Evolutionary conservation across 1,140 invertebrate genomes (phyloP), one percentile per base, ranked within the genome.

Genomic region (Drosophila nannoptera): DNA sequence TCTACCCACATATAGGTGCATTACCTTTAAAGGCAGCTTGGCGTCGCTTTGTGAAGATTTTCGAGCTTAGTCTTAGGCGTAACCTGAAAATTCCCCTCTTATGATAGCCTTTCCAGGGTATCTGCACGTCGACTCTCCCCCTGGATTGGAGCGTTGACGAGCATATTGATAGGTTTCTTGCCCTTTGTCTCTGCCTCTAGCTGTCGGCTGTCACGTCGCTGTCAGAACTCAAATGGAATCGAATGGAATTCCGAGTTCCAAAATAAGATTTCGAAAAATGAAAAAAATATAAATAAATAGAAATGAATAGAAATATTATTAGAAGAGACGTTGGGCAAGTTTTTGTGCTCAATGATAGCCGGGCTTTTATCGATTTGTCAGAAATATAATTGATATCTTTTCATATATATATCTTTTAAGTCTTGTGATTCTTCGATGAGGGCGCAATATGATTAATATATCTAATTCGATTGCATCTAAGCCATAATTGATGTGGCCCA

Each of bases 371-470:
- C 22, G 22, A 22, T 22, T 22, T 22, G 22, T 22, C 22, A 22
- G 3, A 22, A 22, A 22, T 61, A 48, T 58, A 70, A 70, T 66
- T 70, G 48, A 70, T 54, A 38, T 46, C 38, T 35, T 64, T 52
- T 35, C 49, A 36, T 46, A 58, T 50, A 70, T 72, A 75, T 75
- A 80, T 74, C 69, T 69, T 76, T 78, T 83, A 83, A 84, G 80
- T 78, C 80, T 83, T 80, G 80, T 84, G 80, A 78, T 78, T 69
- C 68, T 45, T 69, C 64, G 49, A 83, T 83, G 78, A 78, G 78
- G 80, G 80, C 61, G 78, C 80, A 83, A 73, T 83, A 53, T 66
- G 65, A 70, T 70, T 70, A 70, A 70, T 70, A 80, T 75, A 78
- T 80, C 80, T 78, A 78, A 84, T 78, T 83, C 80, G 65, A 83